Evolutionary conservation across 2,113 vertebrate species (phyloP), one percentile per base, ranked within the genome.

Genomic region (Pangasianodon hypophthalmus): DNA sequence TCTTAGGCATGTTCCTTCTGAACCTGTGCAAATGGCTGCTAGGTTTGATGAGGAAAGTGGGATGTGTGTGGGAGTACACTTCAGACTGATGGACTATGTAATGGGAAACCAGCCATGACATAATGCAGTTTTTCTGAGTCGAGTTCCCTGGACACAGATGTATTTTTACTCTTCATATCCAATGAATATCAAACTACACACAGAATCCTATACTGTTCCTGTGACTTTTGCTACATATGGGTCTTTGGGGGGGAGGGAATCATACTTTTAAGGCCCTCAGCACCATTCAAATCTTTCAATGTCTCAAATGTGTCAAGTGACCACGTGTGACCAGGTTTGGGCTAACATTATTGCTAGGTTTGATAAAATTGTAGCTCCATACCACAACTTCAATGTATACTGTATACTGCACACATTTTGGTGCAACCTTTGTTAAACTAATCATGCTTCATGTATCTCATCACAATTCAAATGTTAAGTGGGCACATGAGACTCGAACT

Each of bases 1-100:
- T 85, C 44, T 85, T 48, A 21, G 46, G n/a, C 24, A 48, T 29
- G 44, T 85, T 86, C 75, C 60, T 69, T 86, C 81, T 60, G 82
- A 85, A 88, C 41, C 46, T 37, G 79, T 37, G 60, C n/a, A 58
- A 67, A 44, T 11, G 10, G 73, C 44, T 71, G 87, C 77, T 29
- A 82, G 21, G 75, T 69, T 37, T 52, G 24, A 85, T 71, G 44
- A 13, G 26, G 60, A 83, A 48, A 89, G 50, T 44, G 24, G 1
- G 41, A 67, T 46, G 46, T 48, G 26, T 84, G 79, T 85, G 10
- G n/a, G 84, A 37, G 85, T 58, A 41, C 52, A 32, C 79, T 56
- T 67, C 64, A 75, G 77, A 86, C 52, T 86, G 75, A 58, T 14
- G 10, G 37, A 62, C 32, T 69, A 29, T 26, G 14, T 54, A 60